Percentiles rank a stretch among this genome's conserved stretches.
phyloP scores from a whole-genome alignment of 1,140 invertebrate genomes.

The Atopsyche davidsoni region DNA sequence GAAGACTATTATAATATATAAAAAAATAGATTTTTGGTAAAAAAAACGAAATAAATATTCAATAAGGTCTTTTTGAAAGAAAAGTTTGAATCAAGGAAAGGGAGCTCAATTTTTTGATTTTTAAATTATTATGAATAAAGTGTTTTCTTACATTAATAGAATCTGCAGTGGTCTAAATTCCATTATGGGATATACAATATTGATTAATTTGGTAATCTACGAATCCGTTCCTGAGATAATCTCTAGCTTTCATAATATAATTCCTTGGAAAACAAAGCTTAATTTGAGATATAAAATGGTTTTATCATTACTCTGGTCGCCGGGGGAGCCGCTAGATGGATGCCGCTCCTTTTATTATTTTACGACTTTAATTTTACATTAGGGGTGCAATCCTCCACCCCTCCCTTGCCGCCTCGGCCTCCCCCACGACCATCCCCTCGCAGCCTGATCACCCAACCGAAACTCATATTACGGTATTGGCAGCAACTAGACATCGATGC shows the following conservation, averaged over 20 bases:
- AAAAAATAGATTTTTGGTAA: too few species aligned
- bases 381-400: slow-evolving; percentile 16
- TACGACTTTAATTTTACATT: slow-evolving; percentile 32
- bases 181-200: too few species aligned
- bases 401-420: slow-evolving; percentile 5
- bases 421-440: slow-evolving; percentile 7
- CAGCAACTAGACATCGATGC: background rate
- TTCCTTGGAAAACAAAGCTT: slow-evolving; percentile 30
- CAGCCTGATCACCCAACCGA: slow-evolving; percentile 3
- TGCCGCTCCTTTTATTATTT: slow-evolving; percentile 31
- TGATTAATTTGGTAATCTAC: too few species aligned
- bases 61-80: too few species aligned
- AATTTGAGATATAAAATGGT: slow-evolving; percentile 31
- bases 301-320: slow-evolving; percentile 30
- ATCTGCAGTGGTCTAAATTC: too few species aligned
- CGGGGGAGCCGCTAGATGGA: slow-evolving; percentile 28
- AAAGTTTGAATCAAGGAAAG: too few species aligned
- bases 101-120: too few species aligned
- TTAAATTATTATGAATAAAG: too few species aligned
- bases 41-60: too few species aligned
- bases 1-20: too few species aligned
- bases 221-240: slow-evolving; percentile 18
- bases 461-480: background rate
- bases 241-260: slow-evolving; percentile 21
- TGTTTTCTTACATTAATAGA: too few species aligned